Evolutionary conservation across 2,888 invertebrate genomes (phyloP), one percentile per base, ranked within the genome.

Genomic region (Agrilus biguttatus): DNA sequence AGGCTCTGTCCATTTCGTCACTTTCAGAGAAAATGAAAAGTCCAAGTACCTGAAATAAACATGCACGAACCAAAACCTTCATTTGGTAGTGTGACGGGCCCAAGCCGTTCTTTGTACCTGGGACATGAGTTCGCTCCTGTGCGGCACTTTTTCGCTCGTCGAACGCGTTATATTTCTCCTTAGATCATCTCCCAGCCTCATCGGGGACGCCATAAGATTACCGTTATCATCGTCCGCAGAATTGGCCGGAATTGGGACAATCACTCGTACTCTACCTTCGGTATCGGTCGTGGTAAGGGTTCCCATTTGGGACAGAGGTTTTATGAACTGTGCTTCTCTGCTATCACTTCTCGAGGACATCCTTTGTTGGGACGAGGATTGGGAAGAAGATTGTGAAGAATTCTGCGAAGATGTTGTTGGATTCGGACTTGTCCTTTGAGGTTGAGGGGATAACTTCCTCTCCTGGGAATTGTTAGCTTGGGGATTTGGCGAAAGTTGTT

Each of bases 71-170:
- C 37, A 33, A 33, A 38, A n/a, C 43, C 28, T 50, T 69, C 66
- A 88, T 67, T 88, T 89, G 32, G 88, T 89, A 23, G 89, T 90
- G 60, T 89, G 89, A 53, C 89, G 72, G 14, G 87, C 86, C 88
- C 88, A 89, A 48, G 81, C 78, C 7, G 83, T 80, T 51, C 88
- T 72, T 57, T 81, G 80, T 52, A 89, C 77, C 54, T 87, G 83
- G 19, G 79, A 78, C 84, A 88, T 85, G 61, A 87, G 73, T 60
- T 88, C 87, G 64, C 83, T 88, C 42, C 86, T 76, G 59, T 87
- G 83, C 5, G 88, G 86, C 46, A 88, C 81, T 62, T 85, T 84
- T 57, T 88, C 89, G 66, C 88, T 88, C 28, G 87, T 87, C 39
- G 84, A 81, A 51, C 89, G 72, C 1, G 80, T 80, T 49, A 84